Percentiles rank a stretch among this genome's conserved stretches.
Conservation (phyloP, 2,113 vertebrate genomes). For the Lepisosteus osseus region DNA sequence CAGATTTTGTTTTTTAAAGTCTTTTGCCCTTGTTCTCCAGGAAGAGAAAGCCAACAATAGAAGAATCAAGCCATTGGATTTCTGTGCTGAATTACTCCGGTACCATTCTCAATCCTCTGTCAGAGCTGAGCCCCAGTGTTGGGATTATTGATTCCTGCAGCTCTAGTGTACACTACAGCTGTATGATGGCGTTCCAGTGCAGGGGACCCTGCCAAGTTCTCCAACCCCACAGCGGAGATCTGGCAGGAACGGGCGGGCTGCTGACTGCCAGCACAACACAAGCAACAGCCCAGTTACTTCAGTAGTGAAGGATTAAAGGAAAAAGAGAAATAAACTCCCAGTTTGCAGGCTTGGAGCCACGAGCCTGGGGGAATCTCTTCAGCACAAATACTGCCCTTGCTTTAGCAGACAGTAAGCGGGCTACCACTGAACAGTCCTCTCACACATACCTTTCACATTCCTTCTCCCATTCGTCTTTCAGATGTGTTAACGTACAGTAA, state of each 20-base stretch:
- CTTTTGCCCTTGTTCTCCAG: background rate
- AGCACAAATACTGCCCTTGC: background rate
- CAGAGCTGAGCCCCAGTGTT: background rate
- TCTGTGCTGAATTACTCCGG: background rate
- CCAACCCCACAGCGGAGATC: slow-evolving; percentile 1
- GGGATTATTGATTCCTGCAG: background rate
- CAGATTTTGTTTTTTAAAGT: background rate
- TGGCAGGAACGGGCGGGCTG: background rate
- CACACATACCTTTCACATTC: too few relatives aligned
- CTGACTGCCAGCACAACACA: background rate
- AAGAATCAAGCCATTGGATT: background rate
- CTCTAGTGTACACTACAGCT: background rate
- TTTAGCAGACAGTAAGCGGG: background rate
- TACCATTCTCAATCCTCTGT: background rate
- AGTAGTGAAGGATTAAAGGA: slow-evolving; percentile 14
- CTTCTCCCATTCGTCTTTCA: too few relatives aligned
- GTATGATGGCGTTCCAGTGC: slow-evolving; percentile 1
- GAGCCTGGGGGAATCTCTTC: background rate
- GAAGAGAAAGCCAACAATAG: background rate
- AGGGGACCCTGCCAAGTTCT: background rate
- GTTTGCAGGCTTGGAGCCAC: background rate
- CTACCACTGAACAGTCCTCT: too few relatives aligned
- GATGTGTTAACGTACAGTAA: too few relatives aligned
- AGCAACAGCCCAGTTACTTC: slow-evolving; percentile 11
- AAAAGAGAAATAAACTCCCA: background rate